These are phyloP conservation scores for Dendroctonus valens DNA, from an alignment of 1,140 invertebrate genomes.

Conservation along the genomic window DNA sequence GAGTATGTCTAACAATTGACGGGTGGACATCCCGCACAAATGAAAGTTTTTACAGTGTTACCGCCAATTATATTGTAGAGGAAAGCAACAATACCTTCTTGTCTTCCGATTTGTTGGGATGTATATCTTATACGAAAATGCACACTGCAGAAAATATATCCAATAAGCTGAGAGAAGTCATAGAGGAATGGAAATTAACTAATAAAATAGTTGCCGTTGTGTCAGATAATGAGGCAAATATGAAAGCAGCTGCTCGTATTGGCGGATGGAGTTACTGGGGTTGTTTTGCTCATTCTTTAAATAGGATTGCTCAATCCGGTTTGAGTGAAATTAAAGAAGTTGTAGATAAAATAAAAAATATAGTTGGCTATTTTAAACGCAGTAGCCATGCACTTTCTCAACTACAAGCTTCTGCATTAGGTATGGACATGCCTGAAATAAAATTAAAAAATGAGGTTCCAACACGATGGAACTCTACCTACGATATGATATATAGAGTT, in stretches of 20 bases:
- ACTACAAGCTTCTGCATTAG: constrained; percentile 22
- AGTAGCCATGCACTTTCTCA: constrained; percentile 3
- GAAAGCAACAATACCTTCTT: not conserved
- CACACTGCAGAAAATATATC: constrained; percentile 11
- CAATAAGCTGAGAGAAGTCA: not conserved
- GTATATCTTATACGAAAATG: not conserved
- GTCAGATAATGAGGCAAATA: constrained; percentile 40
- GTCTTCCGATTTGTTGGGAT: not conserved
- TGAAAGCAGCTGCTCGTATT: constrained; percentile 33
- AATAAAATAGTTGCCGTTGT: constrained; percentile 29
- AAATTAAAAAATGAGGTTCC: constrained; percentile 32
- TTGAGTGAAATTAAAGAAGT: constrained; percentile 10
- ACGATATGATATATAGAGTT: constrained; percentile 15
- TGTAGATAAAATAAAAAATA: constrained; percentile 27
- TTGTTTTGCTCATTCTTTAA: constrained; percentile 43
- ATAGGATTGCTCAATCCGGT: constrained; percentile 33
- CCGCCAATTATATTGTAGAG: constrained; percentile 7
- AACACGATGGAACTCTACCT: constrained; percentile 36
- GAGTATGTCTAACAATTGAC: constrained; percentile 1
- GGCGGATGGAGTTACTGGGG: constrained; percentile 33
- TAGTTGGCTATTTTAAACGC: constrained; percentile 4
- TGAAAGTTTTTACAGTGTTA: constrained; percentile 10
- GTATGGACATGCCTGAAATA: constrained; percentile 25
- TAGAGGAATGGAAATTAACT: constrained; percentile 2
- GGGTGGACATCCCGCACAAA: constrained; percentile 6